Conservation (phyloP, 2,113 vertebrate genomes). For the Dicerorhinus sumatrensis region DNA sequence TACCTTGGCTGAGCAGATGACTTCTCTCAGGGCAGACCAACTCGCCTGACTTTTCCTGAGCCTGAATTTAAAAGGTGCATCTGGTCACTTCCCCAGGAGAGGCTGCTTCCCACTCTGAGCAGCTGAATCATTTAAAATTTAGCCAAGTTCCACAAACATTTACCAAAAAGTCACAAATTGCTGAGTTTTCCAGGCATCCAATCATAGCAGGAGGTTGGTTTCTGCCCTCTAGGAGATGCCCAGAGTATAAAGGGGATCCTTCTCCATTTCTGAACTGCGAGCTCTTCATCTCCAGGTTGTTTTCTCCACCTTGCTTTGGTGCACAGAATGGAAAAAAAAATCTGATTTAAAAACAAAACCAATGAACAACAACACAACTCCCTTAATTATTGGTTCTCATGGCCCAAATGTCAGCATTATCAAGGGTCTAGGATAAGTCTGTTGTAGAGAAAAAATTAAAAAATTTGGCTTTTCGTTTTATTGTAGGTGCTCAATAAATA, state of each 20-base stretch:
- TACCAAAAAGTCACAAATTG: neutral
- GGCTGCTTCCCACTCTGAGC: neutral
- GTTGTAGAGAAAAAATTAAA: neutral
- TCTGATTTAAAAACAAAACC: neutral
- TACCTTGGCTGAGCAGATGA: neutral
- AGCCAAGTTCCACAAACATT: neutral
- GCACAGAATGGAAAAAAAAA: neutral
- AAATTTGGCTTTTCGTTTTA: neutral
- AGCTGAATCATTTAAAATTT: neutral
- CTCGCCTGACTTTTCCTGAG: neutral
- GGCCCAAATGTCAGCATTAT: neutral
- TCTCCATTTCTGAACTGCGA: neutral
- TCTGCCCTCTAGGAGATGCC: neutral
- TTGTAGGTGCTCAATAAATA: neutral
- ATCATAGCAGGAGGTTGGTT: neutral
- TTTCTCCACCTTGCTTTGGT: neutral
- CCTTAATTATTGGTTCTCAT: neutral
- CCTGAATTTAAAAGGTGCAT: neutral
- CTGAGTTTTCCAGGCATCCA: neutral
- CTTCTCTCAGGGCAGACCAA: neutral
- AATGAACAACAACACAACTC: neutral
- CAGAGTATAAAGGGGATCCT: neutral
- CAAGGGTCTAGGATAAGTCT: neutral
- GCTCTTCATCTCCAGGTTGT: neutral
- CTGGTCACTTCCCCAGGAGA: neutral